Evolutionary conservation across 2,797 vertebrate species (phyloP).

Genomic region (Propithecus perrieri): DNA sequence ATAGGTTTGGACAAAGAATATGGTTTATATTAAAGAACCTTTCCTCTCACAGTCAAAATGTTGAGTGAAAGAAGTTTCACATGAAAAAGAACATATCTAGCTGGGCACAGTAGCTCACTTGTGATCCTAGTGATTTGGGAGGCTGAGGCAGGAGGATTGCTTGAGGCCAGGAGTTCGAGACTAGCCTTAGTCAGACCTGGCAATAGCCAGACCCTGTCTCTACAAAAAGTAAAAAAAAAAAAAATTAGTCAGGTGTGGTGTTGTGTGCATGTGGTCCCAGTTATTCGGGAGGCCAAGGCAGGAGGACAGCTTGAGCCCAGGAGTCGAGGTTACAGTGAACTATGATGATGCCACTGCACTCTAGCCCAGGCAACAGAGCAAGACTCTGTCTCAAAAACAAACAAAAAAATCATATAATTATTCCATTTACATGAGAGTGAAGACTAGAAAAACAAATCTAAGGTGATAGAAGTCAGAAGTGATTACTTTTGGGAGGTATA

Average conservation of each 20-base stretch:
- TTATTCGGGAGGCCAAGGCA: not conserved
- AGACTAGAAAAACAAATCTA: not conserved
- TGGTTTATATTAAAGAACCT: not conserved
- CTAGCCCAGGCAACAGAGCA: not conserved
- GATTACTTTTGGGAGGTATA: not conserved
- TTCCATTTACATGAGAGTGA: not conserved
- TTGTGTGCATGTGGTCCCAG: not conserved
- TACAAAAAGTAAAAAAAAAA: not conserved
- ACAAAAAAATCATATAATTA: not conserved
- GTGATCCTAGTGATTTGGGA: not conserved
- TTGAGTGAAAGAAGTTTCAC: not conserved
- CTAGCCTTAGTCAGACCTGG: not conserved
- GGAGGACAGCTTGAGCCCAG: not conserved
- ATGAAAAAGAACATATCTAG: not conserved
- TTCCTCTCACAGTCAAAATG: slow-evolving; percentile 26
- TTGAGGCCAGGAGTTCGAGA: not conserved
- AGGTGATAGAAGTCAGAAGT: not conserved
- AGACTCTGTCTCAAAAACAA: not conserved
- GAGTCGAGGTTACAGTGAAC: not conserved
- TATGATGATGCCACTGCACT: not conserved
- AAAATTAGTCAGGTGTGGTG: not conserved
- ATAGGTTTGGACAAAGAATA: not conserved
- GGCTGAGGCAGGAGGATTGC: not conserved
- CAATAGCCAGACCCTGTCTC: not conserved
- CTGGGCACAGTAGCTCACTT: no score